Evolutionary conservation across 1,140 invertebrate species (phyloP), one percentile per base, ranked within the genome.

Genomic region (Calephelis nemesis): DNA sequence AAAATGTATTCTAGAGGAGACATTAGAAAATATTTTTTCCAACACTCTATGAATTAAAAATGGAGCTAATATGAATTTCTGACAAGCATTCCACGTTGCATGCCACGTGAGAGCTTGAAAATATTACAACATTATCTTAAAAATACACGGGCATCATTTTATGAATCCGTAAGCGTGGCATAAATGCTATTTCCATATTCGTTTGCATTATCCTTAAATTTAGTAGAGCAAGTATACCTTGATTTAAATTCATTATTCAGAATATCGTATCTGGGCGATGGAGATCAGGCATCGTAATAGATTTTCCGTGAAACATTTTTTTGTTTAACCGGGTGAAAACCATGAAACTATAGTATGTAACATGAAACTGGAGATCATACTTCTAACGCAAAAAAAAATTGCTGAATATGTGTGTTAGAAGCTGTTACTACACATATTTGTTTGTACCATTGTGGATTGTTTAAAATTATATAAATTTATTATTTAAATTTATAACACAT

Each of bases 91-190:
- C 71, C 84, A 83, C 88, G 82, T 88, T 83, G 70, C 47, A 30
- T 13, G 81, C 76, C 84, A 83, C 88, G 88, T 89, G 88, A 85
- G 54, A 68, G 65, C 50, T 73, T 77, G 74, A 82, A 76, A 83
- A 87, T 85, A 83, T 85, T 76, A 78, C 68, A 70, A 71, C 78
- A 78, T 79, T 81, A 82, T 77, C 82, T 82, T 82, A 79, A 76
- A 81, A 82, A 84, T 89, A 74, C 78, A 82, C 78, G 78, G 74
- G 77, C 76, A 81, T 83, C 74, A 85, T 86, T 87, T 84, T 81
- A 88, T 87, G 87, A 88, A 90, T 90, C 82, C 80, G 79, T 85
- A 83, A 84, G 72, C 77, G 72, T 68, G 67, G 69, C 74, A 81
- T 83, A 82, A 80, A 71, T 73, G 42, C 15, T 13, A 83, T 87